Percentiles rank a stretch among this genome's conserved stretches.
phyloP scores from a whole-genome alignment of 2,113 vertebrate species.

The Phycodurus eques region DNA sequence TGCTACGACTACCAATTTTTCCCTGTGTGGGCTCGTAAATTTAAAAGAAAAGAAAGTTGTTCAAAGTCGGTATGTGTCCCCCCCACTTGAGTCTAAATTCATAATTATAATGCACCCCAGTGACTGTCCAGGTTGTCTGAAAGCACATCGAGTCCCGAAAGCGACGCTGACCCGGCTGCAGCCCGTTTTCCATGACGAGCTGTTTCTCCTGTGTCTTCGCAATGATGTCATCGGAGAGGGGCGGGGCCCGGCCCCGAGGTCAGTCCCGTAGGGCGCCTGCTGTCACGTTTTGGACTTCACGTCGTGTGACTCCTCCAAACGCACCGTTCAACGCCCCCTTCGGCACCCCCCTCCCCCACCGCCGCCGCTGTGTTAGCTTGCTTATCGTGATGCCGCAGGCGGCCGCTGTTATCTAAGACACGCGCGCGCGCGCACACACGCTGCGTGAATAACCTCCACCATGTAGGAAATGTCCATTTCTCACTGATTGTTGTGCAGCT shows the following conservation, averaged over 20 bases:
- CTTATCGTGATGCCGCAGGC: conserved; percentile 46
- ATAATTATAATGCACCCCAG: background rate
- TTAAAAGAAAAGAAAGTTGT: too few species aligned
- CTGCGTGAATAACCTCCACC: background rate
- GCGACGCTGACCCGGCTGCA: background rate
- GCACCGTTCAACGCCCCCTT: background rate
- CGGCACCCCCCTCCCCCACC: background rate
- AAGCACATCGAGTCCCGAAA: background rate
- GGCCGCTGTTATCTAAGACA: conserved; percentile 34
- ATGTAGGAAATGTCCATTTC: background rate
- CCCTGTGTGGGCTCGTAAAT: too few species aligned
- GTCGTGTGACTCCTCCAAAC: background rate
- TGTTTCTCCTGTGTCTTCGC: background rate
- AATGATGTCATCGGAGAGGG: background rate
- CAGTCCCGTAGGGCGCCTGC: background rate
- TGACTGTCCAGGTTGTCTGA: background rate
- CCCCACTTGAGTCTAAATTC: too few species aligned
- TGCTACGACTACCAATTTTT: too few species aligned
- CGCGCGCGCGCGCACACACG: background rate
- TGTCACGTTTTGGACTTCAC: conserved; percentile 17
- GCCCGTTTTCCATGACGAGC: background rate
- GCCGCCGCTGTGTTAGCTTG: conserved; percentile 10
- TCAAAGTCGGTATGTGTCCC: too few species aligned
- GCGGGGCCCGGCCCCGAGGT: background rate
- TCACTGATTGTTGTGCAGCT: background rate